These are phyloP conservation scores for Dynastes tityus DNA, from an alignment of 2,888 invertebrate genomes.

Conservation along the genomic window DNA sequence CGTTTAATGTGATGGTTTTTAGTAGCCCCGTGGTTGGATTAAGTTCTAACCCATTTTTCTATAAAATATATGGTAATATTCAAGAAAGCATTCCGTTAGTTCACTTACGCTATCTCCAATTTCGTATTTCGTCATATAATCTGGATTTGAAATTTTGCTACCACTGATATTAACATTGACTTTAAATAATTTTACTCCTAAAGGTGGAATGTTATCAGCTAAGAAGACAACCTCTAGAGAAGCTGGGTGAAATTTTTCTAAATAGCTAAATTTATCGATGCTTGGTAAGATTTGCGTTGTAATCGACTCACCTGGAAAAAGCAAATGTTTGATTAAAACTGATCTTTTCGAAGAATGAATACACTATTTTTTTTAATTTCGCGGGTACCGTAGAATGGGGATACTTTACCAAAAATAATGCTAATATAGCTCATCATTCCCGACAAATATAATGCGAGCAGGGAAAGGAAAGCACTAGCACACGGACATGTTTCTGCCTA, in stretches of 20 bases:
- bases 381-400: too few species aligned
- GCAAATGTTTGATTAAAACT: background rate
- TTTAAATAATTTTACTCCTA: slow-evolving; percentile 79
- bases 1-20: slow-evolving; percentile 70
- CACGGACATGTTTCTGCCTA: too few species aligned
- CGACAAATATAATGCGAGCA: too few species aligned
- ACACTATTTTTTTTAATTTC: too few species aligned
- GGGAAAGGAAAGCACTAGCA: too few species aligned
- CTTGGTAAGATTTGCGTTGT: slow-evolving; percentile 57
- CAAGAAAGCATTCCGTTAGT: background rate
- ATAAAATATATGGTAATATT: background rate
- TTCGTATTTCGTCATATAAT: slow-evolving; percentile 16
- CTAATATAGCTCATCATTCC: too few species aligned
- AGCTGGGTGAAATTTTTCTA: slow-evolving; percentile 66
- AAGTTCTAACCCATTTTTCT: slow-evolving; percentile 69
- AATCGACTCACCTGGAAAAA: slow-evolving; percentile 70
- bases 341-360: background rate
- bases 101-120: slow-evolving; percentile 45
- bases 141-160: slow-evolving; percentile 7
- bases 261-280: slow-evolving; percentile 52
- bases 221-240: slow-evolving; percentile 80
- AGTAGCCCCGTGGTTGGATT: slow-evolving; percentile 74
- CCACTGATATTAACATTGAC: slow-evolving; percentile 60
- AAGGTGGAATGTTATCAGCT: slow-evolving; percentile 76
- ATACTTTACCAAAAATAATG: too few species aligned